Conservation (phyloP, 2,797 vertebrate genomes). For the Anas flavirostris region DNA sequence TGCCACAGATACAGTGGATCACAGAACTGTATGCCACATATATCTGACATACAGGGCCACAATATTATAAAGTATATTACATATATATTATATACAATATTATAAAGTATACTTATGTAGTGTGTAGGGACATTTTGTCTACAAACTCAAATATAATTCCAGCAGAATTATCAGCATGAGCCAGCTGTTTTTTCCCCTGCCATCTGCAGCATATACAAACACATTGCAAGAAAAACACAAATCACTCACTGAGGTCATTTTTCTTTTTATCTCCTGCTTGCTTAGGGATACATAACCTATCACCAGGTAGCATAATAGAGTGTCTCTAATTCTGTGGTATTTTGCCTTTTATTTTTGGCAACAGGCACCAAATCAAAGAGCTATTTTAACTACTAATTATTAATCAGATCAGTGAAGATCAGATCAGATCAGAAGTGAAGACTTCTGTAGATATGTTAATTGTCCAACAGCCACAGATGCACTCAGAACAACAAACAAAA, state of each 20-base stretch:
- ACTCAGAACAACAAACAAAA: neutral
- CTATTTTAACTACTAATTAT: neutral
- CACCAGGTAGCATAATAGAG: neutral
- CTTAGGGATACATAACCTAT: constrained; percentile 11
- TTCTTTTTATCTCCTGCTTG: constrained; percentile 17
- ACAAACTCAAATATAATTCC: neutral
- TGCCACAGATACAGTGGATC: neutral
- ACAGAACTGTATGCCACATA: neutral
- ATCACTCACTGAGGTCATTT: constrained; percentile 28
- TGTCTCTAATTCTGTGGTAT: neutral
- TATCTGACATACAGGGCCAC: neutral
- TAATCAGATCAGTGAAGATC: neutral
- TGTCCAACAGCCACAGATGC: neutral
- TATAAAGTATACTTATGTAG: neutral
- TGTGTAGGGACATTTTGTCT: neutral
- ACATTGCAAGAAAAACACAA: constrained; percentile 40
- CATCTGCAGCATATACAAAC: constrained; percentile 47
- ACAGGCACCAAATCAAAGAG: neutral
- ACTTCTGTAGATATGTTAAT: neutral
- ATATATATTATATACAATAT: neutral
- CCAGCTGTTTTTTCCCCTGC: neutral
- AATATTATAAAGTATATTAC: neutral
- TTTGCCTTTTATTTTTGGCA: neutral
- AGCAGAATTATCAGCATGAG: constrained; percentile 28
- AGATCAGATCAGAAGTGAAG: neutral